A percentile compares a stretch with the other conserved stretches of the same genome.
Evolutionary conservation across 1,140 invertebrate genomes (phyloP).

Genomic region (Bombus pascuorum): DNA sequence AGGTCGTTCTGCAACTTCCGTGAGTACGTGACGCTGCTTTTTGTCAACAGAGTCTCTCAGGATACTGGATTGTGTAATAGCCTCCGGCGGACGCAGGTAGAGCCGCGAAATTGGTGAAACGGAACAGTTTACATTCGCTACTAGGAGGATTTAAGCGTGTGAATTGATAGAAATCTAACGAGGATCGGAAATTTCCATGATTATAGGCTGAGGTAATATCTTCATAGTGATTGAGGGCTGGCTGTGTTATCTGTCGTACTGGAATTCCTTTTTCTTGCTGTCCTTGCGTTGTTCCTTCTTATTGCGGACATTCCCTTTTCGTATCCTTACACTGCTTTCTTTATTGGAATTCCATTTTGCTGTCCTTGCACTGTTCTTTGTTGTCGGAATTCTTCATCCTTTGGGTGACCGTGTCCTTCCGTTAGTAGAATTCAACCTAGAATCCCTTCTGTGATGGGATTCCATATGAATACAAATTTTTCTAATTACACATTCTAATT

Average conservation of each 20-base stretch:
- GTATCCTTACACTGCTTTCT: background rate
- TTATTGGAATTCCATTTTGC: background rate
- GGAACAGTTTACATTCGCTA: background rate
- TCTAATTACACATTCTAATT: background rate
- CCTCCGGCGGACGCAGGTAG: background rate
- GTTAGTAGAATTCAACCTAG: background rate
- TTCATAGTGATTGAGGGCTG: background rate
- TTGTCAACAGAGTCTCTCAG: background rate
- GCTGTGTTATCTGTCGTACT: background rate
- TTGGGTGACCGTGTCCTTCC: background rate
- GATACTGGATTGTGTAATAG: background rate
- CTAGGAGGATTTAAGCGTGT: background rate
- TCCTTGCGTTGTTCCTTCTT: background rate
- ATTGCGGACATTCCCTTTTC: background rate
- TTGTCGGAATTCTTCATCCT: background rate
- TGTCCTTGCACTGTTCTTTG: background rate
- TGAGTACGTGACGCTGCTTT: slow-evolving; percentile 4
- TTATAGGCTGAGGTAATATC: background rate
- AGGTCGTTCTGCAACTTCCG: slow-evolving; percentile 49
- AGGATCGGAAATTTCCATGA: no score
- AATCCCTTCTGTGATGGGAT: background rate
- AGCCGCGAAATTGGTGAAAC: background rate
- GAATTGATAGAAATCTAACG: background rate
- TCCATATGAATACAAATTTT: no score
- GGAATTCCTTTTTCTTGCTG: background rate